Base-by-base conservation (phyloP, 2,113 vertebrate genomes). In the Vicugna pacos region DNA sequence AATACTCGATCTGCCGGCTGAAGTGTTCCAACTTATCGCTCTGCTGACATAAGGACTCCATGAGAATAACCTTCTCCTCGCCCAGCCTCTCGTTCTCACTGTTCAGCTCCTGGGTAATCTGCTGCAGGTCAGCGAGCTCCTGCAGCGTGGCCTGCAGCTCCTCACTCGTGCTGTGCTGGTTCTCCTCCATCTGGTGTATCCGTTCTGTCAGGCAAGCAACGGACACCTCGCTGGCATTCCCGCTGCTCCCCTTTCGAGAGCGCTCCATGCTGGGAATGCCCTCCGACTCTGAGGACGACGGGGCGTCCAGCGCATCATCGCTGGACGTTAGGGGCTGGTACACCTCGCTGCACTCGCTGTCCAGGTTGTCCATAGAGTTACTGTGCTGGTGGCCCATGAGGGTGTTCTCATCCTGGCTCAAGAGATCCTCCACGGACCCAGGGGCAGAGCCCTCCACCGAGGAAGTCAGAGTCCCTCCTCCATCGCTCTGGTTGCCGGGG, bases 101-200 rank as follows among this genome's bases (percentile, higher is more conserved):
- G 35, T 99, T 99, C 62, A 99, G 98, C 96, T 99, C 99, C 90
- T 99, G 99, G 0, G 99, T 99, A 96, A 99, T 99, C 95, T 99
- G 99, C 82, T 99, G 99, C 79, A 99, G 98, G 97, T 99, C 99
- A 0, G 99, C 99, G 79, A 99, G 99, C 97, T 99, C 99, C 84
- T 99, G 99, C 32, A 99, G 98, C 0, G 99, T 99, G 67, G 99
- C 99, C 98, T 99, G 99, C 5, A 99, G 99, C 95, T 99, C 99
- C 98, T 99, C 99, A 0, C 99, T 98, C 0, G 99, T 99, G 67
- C 99, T 99, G 97, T 99, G 99, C 30, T 99, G 99, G 94, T 99
- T 99, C 98, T 99, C 99, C 54, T 99, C 99, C 99, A 99, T 99
- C 96, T 99, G 99, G 96, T 99, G 99, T 87, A 99, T 99, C 26